Conservation (phyloP, 1,140 invertebrate species). For the Lucilia cuprina region DNA sequence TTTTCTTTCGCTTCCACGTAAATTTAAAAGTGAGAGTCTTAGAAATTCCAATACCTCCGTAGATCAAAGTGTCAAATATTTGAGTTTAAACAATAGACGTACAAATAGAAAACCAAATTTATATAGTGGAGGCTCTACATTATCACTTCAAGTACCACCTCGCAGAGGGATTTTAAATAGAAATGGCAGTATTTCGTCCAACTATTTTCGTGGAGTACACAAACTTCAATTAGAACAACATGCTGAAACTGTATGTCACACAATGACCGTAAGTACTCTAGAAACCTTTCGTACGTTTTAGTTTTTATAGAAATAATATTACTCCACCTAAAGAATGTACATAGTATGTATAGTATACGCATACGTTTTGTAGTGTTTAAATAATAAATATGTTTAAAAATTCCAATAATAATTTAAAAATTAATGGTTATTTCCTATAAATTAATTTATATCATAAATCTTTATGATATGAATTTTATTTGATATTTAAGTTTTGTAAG, state of each 20-base stretch:
- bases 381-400: no score
- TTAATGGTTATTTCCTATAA: no score
- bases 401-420: no score
- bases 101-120: slow-evolving; percentile 40
- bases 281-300: neutral
- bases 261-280: slow-evolving; percentile 76
- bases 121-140: slow-evolving; percentile 42
- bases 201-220: slow-evolving; percentile 75
- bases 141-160: slow-evolving; percentile 47
- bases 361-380: no score
- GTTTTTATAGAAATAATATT: no score
- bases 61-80: slow-evolving; percentile 4
- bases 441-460: no score
- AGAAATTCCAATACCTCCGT: neutral
- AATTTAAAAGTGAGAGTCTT: slow-evolving; percentile 37
- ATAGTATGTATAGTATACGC: no score
- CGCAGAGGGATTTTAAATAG: slow-evolving; percentile 53
- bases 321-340: no score
- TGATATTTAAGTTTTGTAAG: no score
- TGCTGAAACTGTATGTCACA: slow-evolving; percentile 72
- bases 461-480: no score
- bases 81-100: slow-evolving; percentile 16
- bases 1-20: slow-evolving; percentile 51
- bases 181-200: slow-evolving; percentile 57
- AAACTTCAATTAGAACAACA: slow-evolving; percentile 76